A percentile compares a stretch with the other conserved stretches of the same genome.
Conservation (phyloP, 2,113 vertebrate species). For the Muntiacus muntjak region DNA sequence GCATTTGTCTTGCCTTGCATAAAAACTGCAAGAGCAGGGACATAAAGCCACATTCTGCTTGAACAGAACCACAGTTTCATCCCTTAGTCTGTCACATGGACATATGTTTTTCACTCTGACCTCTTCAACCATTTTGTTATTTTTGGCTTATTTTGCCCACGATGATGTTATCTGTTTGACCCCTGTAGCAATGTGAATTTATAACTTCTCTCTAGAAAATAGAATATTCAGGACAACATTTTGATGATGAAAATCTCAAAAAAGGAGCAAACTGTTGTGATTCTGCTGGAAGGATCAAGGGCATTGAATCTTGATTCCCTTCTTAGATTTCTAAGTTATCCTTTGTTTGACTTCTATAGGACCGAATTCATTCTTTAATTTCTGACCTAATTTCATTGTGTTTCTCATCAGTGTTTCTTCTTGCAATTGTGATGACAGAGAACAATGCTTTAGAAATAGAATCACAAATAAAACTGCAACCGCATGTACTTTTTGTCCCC, state of each 20-base stretch:
- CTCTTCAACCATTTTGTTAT: rapidly evolving
- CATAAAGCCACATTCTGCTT: not conserved
- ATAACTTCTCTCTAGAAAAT: not conserved
- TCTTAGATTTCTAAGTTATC: not conserved
- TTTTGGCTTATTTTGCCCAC: not conserved
- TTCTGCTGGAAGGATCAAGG: not conserved
- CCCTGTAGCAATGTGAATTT: not conserved
- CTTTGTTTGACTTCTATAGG: not conserved
- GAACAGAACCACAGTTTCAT: rapidly evolving
- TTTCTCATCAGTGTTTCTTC: not conserved
- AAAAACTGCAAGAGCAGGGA: not conserved
- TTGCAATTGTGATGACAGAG: not conserved
- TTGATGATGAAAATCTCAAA: not conserved
- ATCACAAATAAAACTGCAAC: not conserved
- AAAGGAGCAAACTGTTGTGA: not conserved
- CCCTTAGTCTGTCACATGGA: rapidly evolving
- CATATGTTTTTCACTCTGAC: rapidly evolving
- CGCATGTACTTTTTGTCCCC: not conserved
- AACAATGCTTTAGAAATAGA: not conserved
- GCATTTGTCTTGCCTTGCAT: not conserved
- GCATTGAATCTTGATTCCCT: rapidly evolving
- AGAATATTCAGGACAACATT: not conserved
- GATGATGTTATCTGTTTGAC: not conserved
- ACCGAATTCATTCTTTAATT: not conserved
- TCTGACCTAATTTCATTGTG: not conserved